Conservation (phyloP, 2,113 vertebrate species). For the Oreocharis arfaki region DNA sequence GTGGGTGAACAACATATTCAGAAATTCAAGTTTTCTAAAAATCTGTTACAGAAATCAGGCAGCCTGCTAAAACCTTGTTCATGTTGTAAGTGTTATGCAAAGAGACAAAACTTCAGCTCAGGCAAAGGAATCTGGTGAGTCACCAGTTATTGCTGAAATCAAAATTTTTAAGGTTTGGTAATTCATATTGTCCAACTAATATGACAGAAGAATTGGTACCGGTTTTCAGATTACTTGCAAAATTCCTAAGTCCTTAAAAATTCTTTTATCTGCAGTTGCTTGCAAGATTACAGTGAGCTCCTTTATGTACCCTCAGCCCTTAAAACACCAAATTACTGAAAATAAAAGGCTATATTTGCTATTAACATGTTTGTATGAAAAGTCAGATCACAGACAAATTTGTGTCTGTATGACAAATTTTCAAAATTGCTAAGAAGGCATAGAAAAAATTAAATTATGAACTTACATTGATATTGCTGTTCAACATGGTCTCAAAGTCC, state of each 20-base stretch:
- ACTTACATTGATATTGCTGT: slow-evolving; percentile 98
- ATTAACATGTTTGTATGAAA: background rate
- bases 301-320: background rate
- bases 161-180: background rate
- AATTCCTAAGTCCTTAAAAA: background rate
- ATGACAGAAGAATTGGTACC: background rate
- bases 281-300: background rate
- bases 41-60: background rate
- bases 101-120: background rate
- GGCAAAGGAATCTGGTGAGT: background rate
- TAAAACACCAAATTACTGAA: background rate
- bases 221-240: background rate
- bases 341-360: background rate
- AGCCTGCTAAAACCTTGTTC: background rate
- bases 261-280: background rate
- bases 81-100: background rate
- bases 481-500: slow-evolving; percentile 98
- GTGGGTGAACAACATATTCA: background rate
- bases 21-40: background rate
- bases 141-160: background rate
- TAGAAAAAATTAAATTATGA: background rate
- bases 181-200: background rate
- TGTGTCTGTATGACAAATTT: background rate
- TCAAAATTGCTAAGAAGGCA: background rate
- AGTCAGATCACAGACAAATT: background rate